These are phyloP conservation scores for Drosophila neonasuta DNA, from an alignment of 2,888 invertebrate genomes.

Conservation along the genomic window DNA sequence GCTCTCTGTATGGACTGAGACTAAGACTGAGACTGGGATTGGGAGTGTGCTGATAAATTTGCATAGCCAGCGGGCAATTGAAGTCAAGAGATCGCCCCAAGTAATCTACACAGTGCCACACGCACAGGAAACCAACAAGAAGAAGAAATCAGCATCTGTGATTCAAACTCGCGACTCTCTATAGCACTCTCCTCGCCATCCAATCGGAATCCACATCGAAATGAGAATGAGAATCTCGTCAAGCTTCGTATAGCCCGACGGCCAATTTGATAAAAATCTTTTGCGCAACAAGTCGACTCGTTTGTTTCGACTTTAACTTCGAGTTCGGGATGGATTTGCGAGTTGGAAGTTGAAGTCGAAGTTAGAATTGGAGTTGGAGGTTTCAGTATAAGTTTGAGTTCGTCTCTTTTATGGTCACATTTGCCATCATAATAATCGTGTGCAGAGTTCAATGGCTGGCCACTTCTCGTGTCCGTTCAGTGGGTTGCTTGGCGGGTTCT, in stretches of 20 bases:
- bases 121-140: slow-evolving; percentile 58
- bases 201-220: slow-evolving; percentile 29
- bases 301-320: slow-evolving; percentile 7
- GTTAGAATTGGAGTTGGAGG: slow-evolving; percentile 4
- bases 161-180: slow-evolving; percentile 7
- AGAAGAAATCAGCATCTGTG: slow-evolving; percentile 59
- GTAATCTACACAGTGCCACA: slow-evolving; percentile 51
- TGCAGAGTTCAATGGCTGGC: slow-evolving; percentile 65
- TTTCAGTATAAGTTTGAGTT: slow-evolving; percentile 22
- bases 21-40: slow-evolving; percentile 14
- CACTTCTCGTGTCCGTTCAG: slow-evolving; percentile 32
- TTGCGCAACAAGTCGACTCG: slow-evolving; percentile 56
- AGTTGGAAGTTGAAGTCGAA: not conserved
- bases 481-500: slow-evolving; percentile 48
- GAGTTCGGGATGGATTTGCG: slow-evolving; percentile 3
- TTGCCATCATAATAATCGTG: slow-evolving; percentile 69
- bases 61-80: slow-evolving; percentile 58
- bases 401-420: slow-evolving; percentile 58
- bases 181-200: not conserved
- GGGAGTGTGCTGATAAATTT: slow-evolving; percentile 59
- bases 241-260: slow-evolving; percentile 51
- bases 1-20: slow-evolving; percentile 17
- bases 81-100: slow-evolving; percentile 43
- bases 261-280: slow-evolving; percentile 69
- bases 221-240: slow-evolving; percentile 48